Evolutionary conservation across 1,140 invertebrate species (phyloP).

Genomic region (Ctenoplectra terminalis): DNA sequence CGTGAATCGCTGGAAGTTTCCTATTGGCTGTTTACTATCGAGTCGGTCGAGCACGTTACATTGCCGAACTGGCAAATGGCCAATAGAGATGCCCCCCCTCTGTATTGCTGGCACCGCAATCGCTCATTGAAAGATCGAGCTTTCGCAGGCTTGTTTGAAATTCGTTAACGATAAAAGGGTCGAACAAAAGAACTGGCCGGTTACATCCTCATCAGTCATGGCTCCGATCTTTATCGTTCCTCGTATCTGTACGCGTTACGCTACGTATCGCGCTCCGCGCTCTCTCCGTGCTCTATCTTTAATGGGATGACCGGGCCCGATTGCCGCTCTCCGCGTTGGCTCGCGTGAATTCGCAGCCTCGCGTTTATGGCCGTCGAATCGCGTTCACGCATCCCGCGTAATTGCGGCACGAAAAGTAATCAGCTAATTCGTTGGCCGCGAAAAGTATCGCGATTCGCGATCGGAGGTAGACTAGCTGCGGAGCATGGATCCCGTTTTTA

Average conservation of each 20-base stretch:
- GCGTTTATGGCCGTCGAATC: not conserved
- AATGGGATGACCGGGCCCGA: not conserved
- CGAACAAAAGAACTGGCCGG: conserved; percentile 41
- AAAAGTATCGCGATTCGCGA: conserved; percentile 14
- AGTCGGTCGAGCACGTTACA: conserved; percentile 25
- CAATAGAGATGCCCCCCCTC: conserved; percentile 53
- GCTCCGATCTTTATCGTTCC: conserved; percentile 27
- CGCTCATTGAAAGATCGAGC: conserved; percentile 52
- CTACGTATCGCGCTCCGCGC: not conserved
- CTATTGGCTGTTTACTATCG: conserved; percentile 68
- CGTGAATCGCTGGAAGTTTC: conserved; percentile 53
- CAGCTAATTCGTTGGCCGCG: conserved; percentile 30
- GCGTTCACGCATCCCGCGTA: conserved; percentile 15
- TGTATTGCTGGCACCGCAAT: conserved; percentile 45
- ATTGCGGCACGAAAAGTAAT: conserved; percentile 36
- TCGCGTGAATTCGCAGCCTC: not conserved
- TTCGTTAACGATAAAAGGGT: conserved; percentile 61
- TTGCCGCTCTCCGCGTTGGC: not conserved
- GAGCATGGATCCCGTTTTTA: conserved; percentile 15
- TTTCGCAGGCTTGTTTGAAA: conserved; percentile 48
- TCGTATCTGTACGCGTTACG: not conserved
- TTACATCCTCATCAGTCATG: conserved; percentile 52
- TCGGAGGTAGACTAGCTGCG: not conserved
- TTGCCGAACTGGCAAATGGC: conserved; percentile 60
- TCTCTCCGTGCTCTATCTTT: not conserved